Percentiles rank a stretch among this genome's conserved stretches.
phyloP scores from a whole-genome alignment of 2,113 vertebrate species.

The Alces alces region DNA sequence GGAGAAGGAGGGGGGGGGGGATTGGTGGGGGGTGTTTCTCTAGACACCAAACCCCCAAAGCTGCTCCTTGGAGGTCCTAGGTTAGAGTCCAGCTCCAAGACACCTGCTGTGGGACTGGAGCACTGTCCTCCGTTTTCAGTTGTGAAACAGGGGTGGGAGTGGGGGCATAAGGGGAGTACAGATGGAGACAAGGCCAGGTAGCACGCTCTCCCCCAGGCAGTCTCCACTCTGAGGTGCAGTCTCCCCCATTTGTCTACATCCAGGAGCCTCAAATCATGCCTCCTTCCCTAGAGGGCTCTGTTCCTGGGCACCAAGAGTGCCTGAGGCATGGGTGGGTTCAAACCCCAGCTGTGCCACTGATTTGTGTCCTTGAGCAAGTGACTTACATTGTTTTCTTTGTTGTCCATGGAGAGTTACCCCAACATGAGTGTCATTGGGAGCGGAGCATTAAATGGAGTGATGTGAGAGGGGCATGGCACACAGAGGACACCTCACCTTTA shows the following conservation, averaged over 20 bases:
- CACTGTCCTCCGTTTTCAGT: background rate
- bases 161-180: background rate
- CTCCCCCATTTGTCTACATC: background rate
- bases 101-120: background rate
- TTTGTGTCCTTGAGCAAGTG: slow-evolving; percentile 22
- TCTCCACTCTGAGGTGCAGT: background rate
- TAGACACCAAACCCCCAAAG: background rate
- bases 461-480: background rate
- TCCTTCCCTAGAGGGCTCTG: background rate
- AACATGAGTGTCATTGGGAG: background rate
- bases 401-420: background rate
- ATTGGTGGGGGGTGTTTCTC: background rate
- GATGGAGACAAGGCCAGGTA: background rate
- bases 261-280: background rate
- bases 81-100: background rate
- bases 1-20: background rate
- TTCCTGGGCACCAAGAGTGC: background rate
- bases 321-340: background rate
- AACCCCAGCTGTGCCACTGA: slow-evolving; percentile 27
- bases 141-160: background rate
- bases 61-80: background rate
- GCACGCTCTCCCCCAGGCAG: background rate
- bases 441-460: background rate
- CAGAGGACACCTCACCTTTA: background rate
- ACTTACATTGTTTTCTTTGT: background rate